Conservation (phyloP, 53 echinoderm and acorn worm genomes). For the Luidia sarsii region DNA sequence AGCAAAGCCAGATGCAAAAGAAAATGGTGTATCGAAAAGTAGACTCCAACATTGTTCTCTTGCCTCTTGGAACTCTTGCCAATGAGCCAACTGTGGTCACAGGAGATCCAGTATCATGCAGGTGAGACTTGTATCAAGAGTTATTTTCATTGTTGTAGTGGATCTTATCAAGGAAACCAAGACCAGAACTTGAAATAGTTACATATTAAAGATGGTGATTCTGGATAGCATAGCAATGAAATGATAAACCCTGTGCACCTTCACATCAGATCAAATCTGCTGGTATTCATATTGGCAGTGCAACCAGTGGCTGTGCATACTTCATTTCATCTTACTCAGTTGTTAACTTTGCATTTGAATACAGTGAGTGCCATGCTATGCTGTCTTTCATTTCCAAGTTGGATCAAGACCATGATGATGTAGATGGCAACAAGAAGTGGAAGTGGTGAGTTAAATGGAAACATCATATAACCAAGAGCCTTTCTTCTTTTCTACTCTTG, state of each 20-base stretch:
- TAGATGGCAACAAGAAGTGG: conserved; percentile 61
- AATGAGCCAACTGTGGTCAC: conserved; percentile 90
- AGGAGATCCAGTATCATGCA: conserved; percentile 79
- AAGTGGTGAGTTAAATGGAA: conserved; percentile 56
- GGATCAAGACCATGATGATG: conserved; percentile 29
- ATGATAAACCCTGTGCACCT: background rate
- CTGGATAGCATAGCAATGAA: too few species aligned
- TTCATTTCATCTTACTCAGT: too few species aligned
- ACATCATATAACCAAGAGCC: background rate
- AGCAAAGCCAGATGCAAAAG: too few species aligned
- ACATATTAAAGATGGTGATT: background rate
- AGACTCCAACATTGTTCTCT: conserved; percentile 79
- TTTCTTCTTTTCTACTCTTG: background rate
- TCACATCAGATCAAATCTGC: too few species aligned
- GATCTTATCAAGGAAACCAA: too few species aligned
- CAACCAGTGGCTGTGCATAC: too few species aligned
- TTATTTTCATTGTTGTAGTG: too few species aligned
- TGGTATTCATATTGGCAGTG: too few species aligned
- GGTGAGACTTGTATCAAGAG: conserved; percentile 22
- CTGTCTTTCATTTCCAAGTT: conserved; percentile 80
- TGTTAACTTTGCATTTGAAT: background rate
- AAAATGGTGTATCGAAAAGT: conserved; percentile 59
- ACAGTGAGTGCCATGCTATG: conserved; percentile 66
- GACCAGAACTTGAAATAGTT: background rate
- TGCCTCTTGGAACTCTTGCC: conserved; percentile 83